These are phyloP conservation scores for Drosophila atripex DNA, from an alignment of 2,888 invertebrate species.

Conservation along the genomic window DNA sequence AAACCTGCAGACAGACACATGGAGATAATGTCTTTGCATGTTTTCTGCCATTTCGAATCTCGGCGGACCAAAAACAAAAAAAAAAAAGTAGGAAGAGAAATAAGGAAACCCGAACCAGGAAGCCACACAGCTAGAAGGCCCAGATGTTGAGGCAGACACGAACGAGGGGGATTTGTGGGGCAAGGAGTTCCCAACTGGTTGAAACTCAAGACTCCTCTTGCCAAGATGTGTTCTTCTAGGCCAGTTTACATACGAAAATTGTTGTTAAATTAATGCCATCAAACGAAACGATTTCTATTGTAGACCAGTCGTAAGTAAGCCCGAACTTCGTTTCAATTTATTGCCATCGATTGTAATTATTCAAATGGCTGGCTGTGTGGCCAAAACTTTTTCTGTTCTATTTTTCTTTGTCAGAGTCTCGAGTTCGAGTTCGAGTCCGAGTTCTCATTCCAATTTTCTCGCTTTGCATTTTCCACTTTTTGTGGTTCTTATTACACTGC, in stretches of 20 bases:
- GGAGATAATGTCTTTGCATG: conserved; percentile 75
- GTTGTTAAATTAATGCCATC: conserved; percentile 34
- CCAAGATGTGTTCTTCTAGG: conserved; percentile 36
- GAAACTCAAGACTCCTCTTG: conserved; percentile 13
- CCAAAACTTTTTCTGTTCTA: conserved; percentile 35
- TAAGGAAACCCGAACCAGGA: conserved; percentile 58
- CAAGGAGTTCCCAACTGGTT: conserved; percentile 24
- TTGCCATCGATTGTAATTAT: conserved; percentile 61
- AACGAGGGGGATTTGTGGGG: background rate
- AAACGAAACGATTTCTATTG: background rate
- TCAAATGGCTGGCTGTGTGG: conserved; percentile 51
- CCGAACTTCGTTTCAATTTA: conserved; percentile 25
- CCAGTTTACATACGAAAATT: conserved; percentile 34
- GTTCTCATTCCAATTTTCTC: conserved; percentile 2
- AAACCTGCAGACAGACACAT: conserved; percentile 35
- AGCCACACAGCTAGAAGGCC: conserved; percentile 40
- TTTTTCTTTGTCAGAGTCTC: conserved; percentile 10
- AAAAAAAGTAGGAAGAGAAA: background rate
- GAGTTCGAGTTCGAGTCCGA: conserved; percentile 5
- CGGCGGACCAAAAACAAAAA: conserved; percentile 31
- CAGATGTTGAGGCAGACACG: conserved; percentile 31
- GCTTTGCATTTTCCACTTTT: conserved; percentile 19
- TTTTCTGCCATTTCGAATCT: conserved; percentile 68
- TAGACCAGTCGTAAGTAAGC: background rate
- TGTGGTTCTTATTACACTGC: background rate